Evolutionary conservation across 2,113 vertebrate genomes (phyloP).

Genomic region (Dromaius novaehollandiae): DNA sequence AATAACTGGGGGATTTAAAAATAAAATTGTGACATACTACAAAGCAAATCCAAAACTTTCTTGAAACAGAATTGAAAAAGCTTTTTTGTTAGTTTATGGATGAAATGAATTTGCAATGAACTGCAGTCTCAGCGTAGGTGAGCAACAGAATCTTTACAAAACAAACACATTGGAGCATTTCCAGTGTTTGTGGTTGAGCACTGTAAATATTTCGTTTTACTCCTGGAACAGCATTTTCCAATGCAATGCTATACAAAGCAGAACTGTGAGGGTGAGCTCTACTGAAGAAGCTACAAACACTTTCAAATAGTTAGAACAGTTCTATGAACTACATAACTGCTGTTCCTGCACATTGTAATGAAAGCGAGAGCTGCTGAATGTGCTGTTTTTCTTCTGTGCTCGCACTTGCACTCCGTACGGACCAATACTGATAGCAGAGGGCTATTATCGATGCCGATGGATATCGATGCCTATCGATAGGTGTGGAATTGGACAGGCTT

Average conservation of each 20-base stretch:
- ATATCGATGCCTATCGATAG: no score
- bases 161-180: background rate
- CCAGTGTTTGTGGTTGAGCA: background rate
- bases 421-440: no score
- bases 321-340: background rate
- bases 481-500: no score
- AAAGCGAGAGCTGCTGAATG: no score
- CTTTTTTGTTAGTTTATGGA: background rate
- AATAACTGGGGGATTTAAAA: background rate
- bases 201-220: background rate
- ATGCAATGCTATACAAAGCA: background rate
- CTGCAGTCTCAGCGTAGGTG: background rate
- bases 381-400: no score
- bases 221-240: background rate
- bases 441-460: no score
- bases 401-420: no score
- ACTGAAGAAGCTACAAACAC: background rate
- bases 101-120: background rate
- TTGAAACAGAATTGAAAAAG: background rate
- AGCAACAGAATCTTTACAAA: no score
- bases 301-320: background rate
- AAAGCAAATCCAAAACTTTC: background rate
- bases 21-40: background rate
- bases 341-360: background rate
- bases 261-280: background rate